These are phyloP conservation scores for Drosophila borealis DNA, from an alignment of 2,888 invertebrate species.

Conservation along the genomic window DNA sequence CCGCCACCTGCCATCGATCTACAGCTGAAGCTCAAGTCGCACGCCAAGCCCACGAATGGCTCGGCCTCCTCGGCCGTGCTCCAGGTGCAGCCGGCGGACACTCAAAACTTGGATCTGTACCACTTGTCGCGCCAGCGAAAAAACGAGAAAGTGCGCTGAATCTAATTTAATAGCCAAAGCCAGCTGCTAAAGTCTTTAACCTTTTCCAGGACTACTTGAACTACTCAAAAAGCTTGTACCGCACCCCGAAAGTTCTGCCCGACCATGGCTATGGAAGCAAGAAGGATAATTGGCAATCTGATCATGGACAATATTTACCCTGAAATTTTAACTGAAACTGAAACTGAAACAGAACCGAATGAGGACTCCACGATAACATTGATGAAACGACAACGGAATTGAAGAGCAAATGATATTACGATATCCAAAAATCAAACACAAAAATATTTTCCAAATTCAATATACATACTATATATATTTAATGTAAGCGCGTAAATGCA, in stretches of 20 bases:
- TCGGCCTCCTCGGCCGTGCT: slow-evolving; percentile 41
- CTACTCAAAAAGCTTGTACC: slow-evolving; percentile 72
- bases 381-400: not conserved
- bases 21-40: slow-evolving; percentile 66
- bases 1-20: slow-evolving; percentile 82
- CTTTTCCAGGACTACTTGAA: slow-evolving; percentile 67
- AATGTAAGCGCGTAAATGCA: slow-evolving; percentile 8
- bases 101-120: slow-evolving; percentile 18
- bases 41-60: slow-evolving; percentile 31
- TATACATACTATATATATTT: not conserved
- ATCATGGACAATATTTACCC: slow-evolving; percentile 78
- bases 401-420: slow-evolving; percentile 35
- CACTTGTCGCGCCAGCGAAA: slow-evolving; percentile 32
- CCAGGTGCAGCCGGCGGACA: slow-evolving; percentile 54
- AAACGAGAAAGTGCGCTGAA: slow-evolving; percentile 45
- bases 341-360: not conserved
- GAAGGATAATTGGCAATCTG: slow-evolving; percentile 63
- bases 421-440: slow-evolving; percentile 35
- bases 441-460: slow-evolving; percentile 5
- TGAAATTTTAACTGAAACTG: slow-evolving; percentile 42
- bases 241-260: slow-evolving; percentile 63
- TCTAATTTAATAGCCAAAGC: not conserved
- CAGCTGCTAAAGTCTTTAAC: not conserved
- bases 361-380: slow-evolving; percentile 3
- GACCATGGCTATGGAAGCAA: slow-evolving; percentile 55